Evolutionary conservation across 1,140 invertebrate genomes (phyloP), one percentile per base, ranked within the genome.

Genomic region (Oncopeltus fasciatus): DNA sequence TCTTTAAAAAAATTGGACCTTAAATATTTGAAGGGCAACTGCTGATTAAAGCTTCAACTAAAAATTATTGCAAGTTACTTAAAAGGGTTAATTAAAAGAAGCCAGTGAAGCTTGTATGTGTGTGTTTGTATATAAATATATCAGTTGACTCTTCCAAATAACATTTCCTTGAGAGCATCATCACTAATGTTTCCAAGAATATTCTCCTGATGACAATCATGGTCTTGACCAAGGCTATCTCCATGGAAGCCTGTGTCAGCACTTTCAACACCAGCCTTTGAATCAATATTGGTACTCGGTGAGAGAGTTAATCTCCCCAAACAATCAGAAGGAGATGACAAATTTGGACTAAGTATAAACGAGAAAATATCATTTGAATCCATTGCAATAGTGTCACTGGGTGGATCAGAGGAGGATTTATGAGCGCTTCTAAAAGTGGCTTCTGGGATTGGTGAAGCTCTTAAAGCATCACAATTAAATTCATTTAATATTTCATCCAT

Each of bases 351-450:
- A 18, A 57, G 1, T 5, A 57, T 33, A 33, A 57, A 29, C 18
- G 56, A 57, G 33, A 57, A 57, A 18, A 57, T 57, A 33, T 57
- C 56, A 33, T n/a, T 33, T 21, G 56, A 33, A 29, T 57, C 56
- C 56, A 57, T 57, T 24, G 26, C 26, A 14, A 26, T 24, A 2
- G 26, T 27, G 14, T 53, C 49, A 53, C 4, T 24, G 24, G 14
- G 21, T 16, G 49, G 2, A 24, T 26, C 21, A 24, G 14, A 4
- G 21, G 21, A 24, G 16, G n/a, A 14, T 14, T 53, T 14, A 5
- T 38, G 5, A 38, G 14, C 5, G 5, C 31, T 38, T 8, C 5
- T 38, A 8, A 5, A 38, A 5, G 5, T 8, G 5, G 31, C 31
- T 38, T 14, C 14, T 38, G 31, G 14, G 5, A 8, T 8, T 5